phyloP scores from a whole-genome alignment of 2,797 vertebrate species.

The Sebastes diaconus region DNA sequence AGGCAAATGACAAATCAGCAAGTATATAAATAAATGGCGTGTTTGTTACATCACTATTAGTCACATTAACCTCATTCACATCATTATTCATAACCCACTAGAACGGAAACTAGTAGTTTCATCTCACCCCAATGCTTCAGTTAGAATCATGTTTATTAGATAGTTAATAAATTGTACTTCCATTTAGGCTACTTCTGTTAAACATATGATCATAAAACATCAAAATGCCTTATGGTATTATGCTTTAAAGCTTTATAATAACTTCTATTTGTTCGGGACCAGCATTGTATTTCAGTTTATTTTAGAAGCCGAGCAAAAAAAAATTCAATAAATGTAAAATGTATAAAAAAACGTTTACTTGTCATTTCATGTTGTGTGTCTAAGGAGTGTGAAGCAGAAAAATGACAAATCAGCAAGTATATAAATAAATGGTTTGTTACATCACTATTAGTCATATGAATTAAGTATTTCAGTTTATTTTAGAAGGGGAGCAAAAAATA shows the following conservation, averaged over 20 bases:
- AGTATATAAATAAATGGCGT: background rate
- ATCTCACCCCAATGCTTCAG: background rate
- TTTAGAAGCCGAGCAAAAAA: background rate
- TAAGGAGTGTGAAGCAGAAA: too few species aligned
- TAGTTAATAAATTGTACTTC: background rate
- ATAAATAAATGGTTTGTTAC: background rate
- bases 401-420: too few species aligned
- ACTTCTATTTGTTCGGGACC: background rate
- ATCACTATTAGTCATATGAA: too few species aligned
- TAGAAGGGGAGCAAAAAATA: too few species aligned
- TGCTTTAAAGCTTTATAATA: too few species aligned
- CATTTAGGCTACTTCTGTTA: background rate
- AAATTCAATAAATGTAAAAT: background rate
- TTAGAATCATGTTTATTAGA: background rate
- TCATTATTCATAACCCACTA: constrained; percentile 59
- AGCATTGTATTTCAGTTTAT: too few species aligned
- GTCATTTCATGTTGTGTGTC: too few species aligned
- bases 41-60: constrained; percentile 43
- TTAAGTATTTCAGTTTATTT: too few species aligned
- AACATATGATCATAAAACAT: background rate
- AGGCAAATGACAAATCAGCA: background rate
- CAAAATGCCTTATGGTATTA: too few species aligned
- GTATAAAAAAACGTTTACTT: background rate
- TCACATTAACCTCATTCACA: constrained; percentile 53
- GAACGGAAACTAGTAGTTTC: constrained; percentile 52